phyloP scores from a whole-genome alignment of 1,140 invertebrate genomes.

The Drosophila pallidifrons region DNA sequence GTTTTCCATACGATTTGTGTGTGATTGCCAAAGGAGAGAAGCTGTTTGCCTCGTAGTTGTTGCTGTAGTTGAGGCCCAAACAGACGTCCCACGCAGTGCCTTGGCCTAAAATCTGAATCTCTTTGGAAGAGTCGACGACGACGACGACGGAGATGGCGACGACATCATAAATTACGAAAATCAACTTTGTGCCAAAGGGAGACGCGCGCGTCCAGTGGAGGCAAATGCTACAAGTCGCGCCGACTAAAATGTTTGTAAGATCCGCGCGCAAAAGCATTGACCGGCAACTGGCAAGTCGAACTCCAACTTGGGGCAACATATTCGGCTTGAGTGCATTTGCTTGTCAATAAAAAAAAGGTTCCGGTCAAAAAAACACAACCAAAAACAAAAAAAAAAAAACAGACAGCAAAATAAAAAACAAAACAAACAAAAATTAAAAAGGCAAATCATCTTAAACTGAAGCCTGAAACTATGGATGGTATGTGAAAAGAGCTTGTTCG shows the following conservation, averaged over 20 bases:
- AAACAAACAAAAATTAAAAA: conserved; percentile 31
- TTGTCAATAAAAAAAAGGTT: conserved; percentile 83
- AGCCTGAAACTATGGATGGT: too few relatives aligned
- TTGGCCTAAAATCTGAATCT: conserved; percentile 64
- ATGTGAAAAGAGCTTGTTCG: conserved; percentile 31
- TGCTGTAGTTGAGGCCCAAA: background rate
- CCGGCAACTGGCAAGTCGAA: conserved; percentile 5
- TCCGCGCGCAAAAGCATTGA: conserved; percentile 21
- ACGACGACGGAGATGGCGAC: conserved; percentile 16
- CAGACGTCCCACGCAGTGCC: conserved; percentile 35
- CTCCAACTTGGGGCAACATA: conserved; percentile 55
- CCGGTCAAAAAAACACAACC: conserved; percentile 35
- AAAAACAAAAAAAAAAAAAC: conserved; percentile 17
- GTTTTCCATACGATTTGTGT: conserved; percentile 72
- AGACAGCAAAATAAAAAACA: conserved; percentile 17
- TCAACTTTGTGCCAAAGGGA: conserved; percentile 75
- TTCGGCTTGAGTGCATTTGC: conserved; percentile 80
- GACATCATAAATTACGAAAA: conserved; percentile 81
- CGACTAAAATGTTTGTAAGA: conserved; percentile 58
- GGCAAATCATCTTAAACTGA: conserved; percentile 39
- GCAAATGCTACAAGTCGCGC: conserved; percentile 56
- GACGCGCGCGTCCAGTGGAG: conserved; percentile 7
- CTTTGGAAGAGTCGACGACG: conserved; percentile 14
- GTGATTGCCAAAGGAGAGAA: conserved; percentile 46
- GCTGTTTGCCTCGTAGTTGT: background rate